Percentiles rank a stretch among this genome's conserved stretches.
These are phyloP conservation scores for Drosophila birchii DNA, from an alignment of 2,888 invertebrate species.

Conservation along the genomic window DNA sequence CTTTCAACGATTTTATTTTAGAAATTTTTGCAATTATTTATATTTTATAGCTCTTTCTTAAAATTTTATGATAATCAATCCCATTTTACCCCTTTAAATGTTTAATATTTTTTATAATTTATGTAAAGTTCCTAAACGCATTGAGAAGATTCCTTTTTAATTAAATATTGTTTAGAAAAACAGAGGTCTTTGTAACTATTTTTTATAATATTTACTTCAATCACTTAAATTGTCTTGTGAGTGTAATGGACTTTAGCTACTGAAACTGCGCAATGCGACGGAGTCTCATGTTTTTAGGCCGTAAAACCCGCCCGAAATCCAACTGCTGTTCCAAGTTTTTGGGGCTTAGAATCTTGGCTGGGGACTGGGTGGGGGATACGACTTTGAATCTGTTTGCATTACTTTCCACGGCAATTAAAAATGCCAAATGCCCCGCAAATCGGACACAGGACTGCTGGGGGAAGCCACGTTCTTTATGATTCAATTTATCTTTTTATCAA, in stretches of 20 bases:
- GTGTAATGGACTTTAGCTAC: slow-evolving; percentile 25
- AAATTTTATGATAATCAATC: not conserved
- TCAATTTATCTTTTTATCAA: slow-evolving; percentile 74
- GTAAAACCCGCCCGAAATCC: slow-evolving; percentile 47
- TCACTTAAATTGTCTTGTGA: not conserved
- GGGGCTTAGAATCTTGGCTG: slow-evolving; percentile 2
- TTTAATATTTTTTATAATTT: not conserved
- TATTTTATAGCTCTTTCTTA: not conserved
- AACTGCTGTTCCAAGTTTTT: slow-evolving; percentile 39
- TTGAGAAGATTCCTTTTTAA: not conserved
- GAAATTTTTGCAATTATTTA: not conserved
- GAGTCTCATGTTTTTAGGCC: slow-evolving; percentile 41
- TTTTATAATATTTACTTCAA: not conserved
- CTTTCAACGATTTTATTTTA: not conserved
- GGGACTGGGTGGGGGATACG: not conserved
- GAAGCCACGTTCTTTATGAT: slow-evolving; percentile 42
- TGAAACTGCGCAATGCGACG: slow-evolving; percentile 57
- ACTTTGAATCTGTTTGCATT: slow-evolving; percentile 44
- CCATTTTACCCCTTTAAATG: not conserved
- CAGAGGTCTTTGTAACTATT: not conserved
- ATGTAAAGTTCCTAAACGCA: no score
- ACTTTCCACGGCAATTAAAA: slow-evolving; percentile 55
- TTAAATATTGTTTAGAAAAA: not conserved
- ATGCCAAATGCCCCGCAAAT: slow-evolving; percentile 15
- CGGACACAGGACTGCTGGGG: slow-evolving; percentile 20